Evolutionary conservation across 2,797 vertebrate genomes (phyloP).

Genomic region (Fistularia commersonii): DNA sequence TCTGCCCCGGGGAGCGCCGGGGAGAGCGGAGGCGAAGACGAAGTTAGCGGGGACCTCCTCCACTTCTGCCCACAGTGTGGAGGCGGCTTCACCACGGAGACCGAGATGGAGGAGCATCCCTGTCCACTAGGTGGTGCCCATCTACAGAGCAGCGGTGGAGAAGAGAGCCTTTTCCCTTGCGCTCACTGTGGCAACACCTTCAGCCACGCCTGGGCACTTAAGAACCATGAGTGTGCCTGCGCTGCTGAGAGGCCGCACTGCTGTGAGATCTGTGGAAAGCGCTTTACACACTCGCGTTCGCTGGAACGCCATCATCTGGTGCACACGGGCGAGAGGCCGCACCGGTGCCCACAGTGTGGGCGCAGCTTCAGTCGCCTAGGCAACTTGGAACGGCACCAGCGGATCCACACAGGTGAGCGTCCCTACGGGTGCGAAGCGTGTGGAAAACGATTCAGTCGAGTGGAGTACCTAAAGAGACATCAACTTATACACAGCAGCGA

Average conservation of each 20-base stretch:
- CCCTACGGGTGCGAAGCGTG: slow-evolving; percentile 91
- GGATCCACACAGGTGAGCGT: slow-evolving; percentile 88
- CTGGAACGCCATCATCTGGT: slow-evolving; percentile 96
- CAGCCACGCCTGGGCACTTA: slow-evolving; percentile 89
- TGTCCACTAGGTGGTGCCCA: slow-evolving; percentile 79
- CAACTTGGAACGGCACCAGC: slow-evolving; percentile 92
- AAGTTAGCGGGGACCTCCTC: slow-evolving; percentile 60
- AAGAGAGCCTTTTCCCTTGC: slow-evolving; percentile 86
- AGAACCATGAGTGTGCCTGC: slow-evolving; percentile 89
- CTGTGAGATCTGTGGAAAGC: slow-evolving; percentile 91
- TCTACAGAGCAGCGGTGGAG: slow-evolving; percentile 79
- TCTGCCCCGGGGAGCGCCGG: slow-evolving; percentile 66
- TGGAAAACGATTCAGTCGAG: slow-evolving; percentile 88
- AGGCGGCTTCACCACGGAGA: slow-evolving; percentile 64
- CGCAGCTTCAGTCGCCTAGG: slow-evolving; percentile 94
- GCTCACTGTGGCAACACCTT: slow-evolving; percentile 88
- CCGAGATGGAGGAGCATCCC: slow-evolving; percentile 74
- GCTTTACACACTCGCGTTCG: slow-evolving; percentile 93
- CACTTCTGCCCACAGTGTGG: slow-evolving; percentile 78
- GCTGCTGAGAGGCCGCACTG: slow-evolving; percentile 89
- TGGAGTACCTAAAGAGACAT: slow-evolving; percentile 81
- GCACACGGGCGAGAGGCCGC: slow-evolving; percentile 88
- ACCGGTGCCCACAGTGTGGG: slow-evolving; percentile 90
- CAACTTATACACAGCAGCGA: slow-evolving; percentile 78
- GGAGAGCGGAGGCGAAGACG: slow-evolving; percentile 66